A percentile compares a stretch with the other conserved stretches of the same genome.
phyloP scores from a whole-genome alignment of 23 tunicate species.

The Phallusia fumigata region DNA sequence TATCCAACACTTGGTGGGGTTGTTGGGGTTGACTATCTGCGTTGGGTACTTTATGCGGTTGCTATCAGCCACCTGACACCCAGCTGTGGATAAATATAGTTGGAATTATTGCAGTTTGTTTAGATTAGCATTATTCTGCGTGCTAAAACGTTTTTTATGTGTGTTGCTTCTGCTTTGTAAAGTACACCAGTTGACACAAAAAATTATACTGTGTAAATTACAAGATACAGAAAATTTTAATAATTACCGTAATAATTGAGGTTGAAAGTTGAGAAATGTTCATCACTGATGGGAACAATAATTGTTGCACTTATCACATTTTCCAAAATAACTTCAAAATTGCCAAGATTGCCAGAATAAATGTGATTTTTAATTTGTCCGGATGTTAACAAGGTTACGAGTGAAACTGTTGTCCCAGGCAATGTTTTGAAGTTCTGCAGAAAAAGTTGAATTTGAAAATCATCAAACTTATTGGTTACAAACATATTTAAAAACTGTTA shows the following conservation, averaged over 20 bases:
- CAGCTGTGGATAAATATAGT: neutral
- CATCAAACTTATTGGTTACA: no score
- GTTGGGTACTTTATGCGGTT: neutral
- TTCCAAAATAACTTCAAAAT: neutral
- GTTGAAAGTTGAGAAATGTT: neutral
- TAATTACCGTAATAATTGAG: neutral
- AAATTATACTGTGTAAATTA: no score
- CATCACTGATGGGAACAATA: neutral
- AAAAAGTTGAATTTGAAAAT: no score
- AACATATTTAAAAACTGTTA: no score
- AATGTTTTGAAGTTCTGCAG: neutral
- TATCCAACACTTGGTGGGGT: conserved; percentile 42
- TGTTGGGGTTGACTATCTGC: neutral
- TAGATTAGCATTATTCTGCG: no score
- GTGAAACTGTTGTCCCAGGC: neutral
- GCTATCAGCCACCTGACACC: neutral
- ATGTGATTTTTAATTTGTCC: neutral
- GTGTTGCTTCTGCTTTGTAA: no score
- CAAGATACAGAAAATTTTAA: neutral
- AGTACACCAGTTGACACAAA: no score
- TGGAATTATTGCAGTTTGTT: no score
- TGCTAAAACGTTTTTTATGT: no score
- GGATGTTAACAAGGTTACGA: neutral
- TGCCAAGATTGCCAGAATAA: neutral
- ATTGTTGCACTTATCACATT: neutral